phyloP scores from a whole-genome alignment of 37 sponge, comb jelly and placozoan genomes.

The Tethya wilhelma region DNA sequence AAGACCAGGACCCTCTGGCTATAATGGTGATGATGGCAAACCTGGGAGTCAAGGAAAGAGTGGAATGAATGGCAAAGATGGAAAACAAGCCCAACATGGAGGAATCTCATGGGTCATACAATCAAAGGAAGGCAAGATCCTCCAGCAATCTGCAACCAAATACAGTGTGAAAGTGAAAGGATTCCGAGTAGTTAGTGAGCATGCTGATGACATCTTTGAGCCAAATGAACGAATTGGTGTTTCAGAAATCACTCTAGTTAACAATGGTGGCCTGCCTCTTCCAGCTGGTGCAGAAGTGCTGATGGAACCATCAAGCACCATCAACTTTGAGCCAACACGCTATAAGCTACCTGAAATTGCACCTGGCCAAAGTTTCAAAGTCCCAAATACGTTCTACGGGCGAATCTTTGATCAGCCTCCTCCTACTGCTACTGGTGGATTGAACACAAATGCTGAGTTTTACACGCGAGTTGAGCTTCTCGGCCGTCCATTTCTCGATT shows the following conservation, averaged over 20 bases:
- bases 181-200: constrained; percentile 27
- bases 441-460: constrained; percentile 50
- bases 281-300: constrained; percentile 56
- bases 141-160: constrained; percentile 41
- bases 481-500: constrained; percentile 59
- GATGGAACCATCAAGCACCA: constrained; percentile 37
- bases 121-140: constrained; percentile 15
- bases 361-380: constrained; percentile 11
- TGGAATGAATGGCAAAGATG: constrained; percentile 42
- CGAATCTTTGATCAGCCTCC: constrained; percentile 78
- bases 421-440: constrained; percentile 65
- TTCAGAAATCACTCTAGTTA: constrained; percentile 29
- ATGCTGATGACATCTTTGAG: constrained; percentile 81
- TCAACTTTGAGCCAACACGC: constrained; percentile 67
- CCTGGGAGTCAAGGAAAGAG: constrained; percentile 5
- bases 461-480: constrained; percentile 47
- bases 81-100: constrained; percentile 45
- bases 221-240: constrained; percentile 77
- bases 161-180: constrained; percentile 50
- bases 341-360: constrained; percentile 41
- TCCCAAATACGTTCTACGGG: constrained; percentile 56
- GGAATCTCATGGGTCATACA: constrained; percentile 58
- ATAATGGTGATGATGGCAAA: constrained; percentile 16
- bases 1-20: constrained; percentile 23
- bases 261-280: constrained; percentile 59